Evolutionary conservation across 1,140 invertebrate genomes (phyloP).

Genomic region (Listronotus oregonensis): DNA sequence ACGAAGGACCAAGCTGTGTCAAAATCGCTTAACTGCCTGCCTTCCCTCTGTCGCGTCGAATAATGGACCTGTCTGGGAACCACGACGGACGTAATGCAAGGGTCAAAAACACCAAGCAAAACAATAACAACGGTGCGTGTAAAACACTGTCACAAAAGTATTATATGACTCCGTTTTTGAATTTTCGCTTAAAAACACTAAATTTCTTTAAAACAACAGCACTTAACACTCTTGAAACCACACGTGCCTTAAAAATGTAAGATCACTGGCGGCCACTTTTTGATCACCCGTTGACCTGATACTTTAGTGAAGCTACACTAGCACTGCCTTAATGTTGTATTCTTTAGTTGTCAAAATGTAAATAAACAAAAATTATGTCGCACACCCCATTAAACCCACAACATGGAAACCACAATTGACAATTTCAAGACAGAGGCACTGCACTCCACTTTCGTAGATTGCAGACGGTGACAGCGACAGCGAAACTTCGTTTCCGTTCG

Average conservation of each 20-base stretch:
- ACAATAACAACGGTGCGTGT: slow-evolving; percentile 68
- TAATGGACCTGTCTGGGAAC: slow-evolving; percentile 51
- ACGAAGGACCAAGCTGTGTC: slow-evolving; percentile 19
- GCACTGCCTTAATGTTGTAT: slow-evolving; percentile 4
- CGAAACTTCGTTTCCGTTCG: neutral
- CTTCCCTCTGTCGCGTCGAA: slow-evolving; percentile 31
- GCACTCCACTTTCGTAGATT: slow-evolving; percentile 15
- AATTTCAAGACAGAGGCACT: slow-evolving; percentile 10
- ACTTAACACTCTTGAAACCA: slow-evolving; percentile 22
- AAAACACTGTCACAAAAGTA: slow-evolving; percentile 50
- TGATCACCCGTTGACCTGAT: neutral
- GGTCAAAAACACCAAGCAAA: slow-evolving; percentile 63
- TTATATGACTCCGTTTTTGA: neutral
- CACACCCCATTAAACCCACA: slow-evolving; percentile 21
- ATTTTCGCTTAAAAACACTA: neutral
- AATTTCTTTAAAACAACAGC: neutral
- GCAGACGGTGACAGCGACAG: slow-evolving; percentile 4
- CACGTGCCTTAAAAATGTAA: slow-evolving; percentile 27
- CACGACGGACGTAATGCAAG: slow-evolving; percentile 42
- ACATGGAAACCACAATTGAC: slow-evolving; percentile 17
- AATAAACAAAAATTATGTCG: slow-evolving; percentile 16
- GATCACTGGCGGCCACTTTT: slow-evolving; percentile 10
- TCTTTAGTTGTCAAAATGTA: slow-evolving; percentile 2
- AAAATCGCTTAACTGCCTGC: slow-evolving; percentile 27
- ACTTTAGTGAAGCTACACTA: neutral